A percentile compares a stretch with the other conserved stretches of the same genome.
Evolutionary conservation across 2,113 vertebrate species (phyloP).

Genomic region (Beaufortia kweichowensis): DNA sequence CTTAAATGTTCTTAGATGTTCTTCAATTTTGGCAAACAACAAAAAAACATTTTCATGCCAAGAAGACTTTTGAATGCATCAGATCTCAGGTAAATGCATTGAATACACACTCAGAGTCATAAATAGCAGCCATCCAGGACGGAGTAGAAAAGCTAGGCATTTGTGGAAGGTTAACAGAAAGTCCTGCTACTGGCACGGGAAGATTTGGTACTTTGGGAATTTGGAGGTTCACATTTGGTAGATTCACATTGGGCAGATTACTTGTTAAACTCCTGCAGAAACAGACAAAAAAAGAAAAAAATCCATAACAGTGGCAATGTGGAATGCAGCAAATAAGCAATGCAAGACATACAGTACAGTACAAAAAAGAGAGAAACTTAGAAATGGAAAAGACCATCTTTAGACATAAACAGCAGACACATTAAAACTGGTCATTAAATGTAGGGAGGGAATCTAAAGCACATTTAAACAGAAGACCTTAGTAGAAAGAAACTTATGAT

Average conservation of each 20-base stretch:
- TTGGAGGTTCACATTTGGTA: constrained; percentile 99
- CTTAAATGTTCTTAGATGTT: not conserved
- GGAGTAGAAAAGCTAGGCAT: constrained; percentile 99
- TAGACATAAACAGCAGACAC: constrained; percentile 55
- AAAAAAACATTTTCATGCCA: constrained; percentile 92
- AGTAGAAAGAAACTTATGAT: constrained; percentile 48
- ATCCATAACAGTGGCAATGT: constrained; percentile 97
- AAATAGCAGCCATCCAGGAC: constrained; percentile 99
- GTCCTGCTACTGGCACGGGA: constrained; percentile 84
- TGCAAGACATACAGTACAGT: constrained; percentile 77
- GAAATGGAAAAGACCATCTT: constrained; percentile 49
- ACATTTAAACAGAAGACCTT: constrained; percentile 51
- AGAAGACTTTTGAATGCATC: constrained; percentile 83
- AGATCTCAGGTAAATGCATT: constrained; percentile 91
- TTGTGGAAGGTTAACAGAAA: constrained; percentile 99
- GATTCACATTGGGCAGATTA: constrained; percentile 99
- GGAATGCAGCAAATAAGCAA: constrained; percentile 90
- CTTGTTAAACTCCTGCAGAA: constrained; percentile 99
- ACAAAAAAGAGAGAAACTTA: constrained; percentile 53
- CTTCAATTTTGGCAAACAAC: not conserved
- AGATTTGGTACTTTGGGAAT: constrained; percentile 99
- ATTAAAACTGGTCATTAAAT: constrained; percentile 50
- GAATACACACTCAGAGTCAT: constrained; percentile 99
- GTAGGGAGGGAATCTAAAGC: constrained; percentile 42
- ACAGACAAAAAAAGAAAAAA: constrained; percentile 99